Evolutionary conservation across 1,140 invertebrate species (phyloP).

Genomic region (Anoplophora glabripennis): DNA sequence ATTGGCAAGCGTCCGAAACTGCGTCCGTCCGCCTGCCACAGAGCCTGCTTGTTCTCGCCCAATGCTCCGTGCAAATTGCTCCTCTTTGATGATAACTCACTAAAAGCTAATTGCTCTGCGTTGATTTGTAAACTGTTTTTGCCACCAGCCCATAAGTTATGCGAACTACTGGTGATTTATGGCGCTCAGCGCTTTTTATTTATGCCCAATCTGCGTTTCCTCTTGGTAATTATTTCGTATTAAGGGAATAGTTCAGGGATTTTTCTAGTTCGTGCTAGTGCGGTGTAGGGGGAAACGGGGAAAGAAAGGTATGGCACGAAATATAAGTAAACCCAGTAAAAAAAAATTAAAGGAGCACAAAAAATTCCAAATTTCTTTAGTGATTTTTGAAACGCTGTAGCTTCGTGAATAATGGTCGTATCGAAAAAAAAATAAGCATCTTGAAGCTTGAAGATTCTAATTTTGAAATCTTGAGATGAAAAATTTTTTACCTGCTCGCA

Average conservation of each 20-base stretch:
- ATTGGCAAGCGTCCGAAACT: conserved; percentile 28
- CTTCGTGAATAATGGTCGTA: too few relatives aligned
- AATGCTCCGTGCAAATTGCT: conserved; percentile 44
- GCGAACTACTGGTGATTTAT: conserved; percentile 29
- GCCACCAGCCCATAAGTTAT: conserved; percentile 29
- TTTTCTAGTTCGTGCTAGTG: too few relatives aligned
- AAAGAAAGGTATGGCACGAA: too few relatives aligned
- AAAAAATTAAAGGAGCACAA: too few relatives aligned
- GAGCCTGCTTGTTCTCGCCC: conserved; percentile 32
- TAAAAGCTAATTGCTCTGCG: conserved; percentile 40
- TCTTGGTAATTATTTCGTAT: conserved; percentile 8
- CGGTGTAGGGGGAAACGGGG: too few relatives aligned
- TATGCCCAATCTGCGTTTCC: conserved; percentile 14
- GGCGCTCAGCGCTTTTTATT: conserved; percentile 12
- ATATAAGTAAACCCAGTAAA: too few relatives aligned
- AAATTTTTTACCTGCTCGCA: too few relatives aligned
- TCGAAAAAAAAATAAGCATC: too few relatives aligned
- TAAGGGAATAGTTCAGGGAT: background rate
- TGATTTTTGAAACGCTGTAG: too few relatives aligned
- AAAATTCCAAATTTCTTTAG: too few relatives aligned
- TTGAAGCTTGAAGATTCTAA: too few relatives aligned
- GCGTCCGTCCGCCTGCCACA: conserved; percentile 27
- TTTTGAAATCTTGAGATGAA: too few relatives aligned
- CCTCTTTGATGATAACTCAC: conserved; percentile 44
- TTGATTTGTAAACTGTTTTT: conserved; percentile 42